phyloP scores from a whole-genome alignment of 2,888 invertebrate genomes.

The Amaurobius ferox region DNA sequence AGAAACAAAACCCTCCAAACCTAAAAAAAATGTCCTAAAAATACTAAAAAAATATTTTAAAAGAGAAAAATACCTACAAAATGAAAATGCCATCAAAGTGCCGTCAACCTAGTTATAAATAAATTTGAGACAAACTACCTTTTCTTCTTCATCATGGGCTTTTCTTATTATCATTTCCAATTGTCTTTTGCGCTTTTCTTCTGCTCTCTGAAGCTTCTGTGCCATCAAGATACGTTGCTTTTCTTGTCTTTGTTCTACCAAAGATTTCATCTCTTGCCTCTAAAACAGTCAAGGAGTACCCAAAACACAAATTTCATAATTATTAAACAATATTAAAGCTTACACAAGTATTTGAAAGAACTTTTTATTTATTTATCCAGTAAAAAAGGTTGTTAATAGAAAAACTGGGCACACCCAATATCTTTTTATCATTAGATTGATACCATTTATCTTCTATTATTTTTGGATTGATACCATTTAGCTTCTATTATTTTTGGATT shows the following conservation, averaged over 20 bases:
- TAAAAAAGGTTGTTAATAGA: background rate
- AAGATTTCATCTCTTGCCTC: constrained; percentile 83
- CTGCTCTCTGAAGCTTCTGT: constrained; percentile 83
- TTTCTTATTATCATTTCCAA: constrained; percentile 87
- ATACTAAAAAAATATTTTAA: too few relatives aligned
- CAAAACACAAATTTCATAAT: background rate
- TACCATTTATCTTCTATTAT: too few relatives aligned
- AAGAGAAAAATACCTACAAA: too few relatives aligned
- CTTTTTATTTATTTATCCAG: background rate
- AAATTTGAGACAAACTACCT: too few relatives aligned
- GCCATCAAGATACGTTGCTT: constrained; percentile 81
- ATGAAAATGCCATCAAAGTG: too few relatives aligned
- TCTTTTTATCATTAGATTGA: too few relatives aligned
- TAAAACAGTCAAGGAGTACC: constrained; percentile 73
- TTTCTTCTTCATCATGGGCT: constrained; percentile 98
- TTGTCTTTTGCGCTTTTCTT: constrained; percentile 90
- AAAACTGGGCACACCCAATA: background rate
- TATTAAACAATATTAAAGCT: background rate
- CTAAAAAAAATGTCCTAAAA: too few relatives aligned
- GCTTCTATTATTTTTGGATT: too few relatives aligned
- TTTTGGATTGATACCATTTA: too few relatives aligned
- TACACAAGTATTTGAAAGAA: background rate
- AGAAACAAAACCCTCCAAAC: too few relatives aligned
- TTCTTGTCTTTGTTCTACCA: constrained; percentile 90
- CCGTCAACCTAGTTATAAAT: too few relatives aligned